These are phyloP conservation scores for Epinotia brunnichana DNA, from an alignment of 2,888 invertebrate genomes.

Conservation along the genomic window DNA sequence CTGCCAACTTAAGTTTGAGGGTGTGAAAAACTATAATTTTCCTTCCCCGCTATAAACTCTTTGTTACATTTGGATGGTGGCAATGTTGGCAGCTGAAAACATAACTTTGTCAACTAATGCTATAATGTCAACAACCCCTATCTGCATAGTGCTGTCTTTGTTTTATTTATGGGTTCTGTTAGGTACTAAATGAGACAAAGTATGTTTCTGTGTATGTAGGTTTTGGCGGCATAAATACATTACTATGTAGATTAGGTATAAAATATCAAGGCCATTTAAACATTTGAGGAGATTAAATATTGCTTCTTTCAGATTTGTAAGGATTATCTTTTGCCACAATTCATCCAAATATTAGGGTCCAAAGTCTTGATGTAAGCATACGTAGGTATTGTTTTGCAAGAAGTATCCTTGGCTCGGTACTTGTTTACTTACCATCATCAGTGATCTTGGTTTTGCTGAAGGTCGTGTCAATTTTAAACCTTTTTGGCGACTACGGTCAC, in stretches of 20 bases:
- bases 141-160: slow-evolving; percentile 33
- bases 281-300: too few species aligned
- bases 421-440: neutral
- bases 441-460: too few species aligned
- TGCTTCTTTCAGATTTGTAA: neutral
- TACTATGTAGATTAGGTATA: neutral
- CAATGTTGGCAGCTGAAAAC: neutral
- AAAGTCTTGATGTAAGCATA: too few species aligned
- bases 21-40: neutral
- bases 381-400: too few species aligned
- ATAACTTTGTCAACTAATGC: slow-evolving; percentile 29
- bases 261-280: neutral
- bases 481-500: too few species aligned
- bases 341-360: too few species aligned
- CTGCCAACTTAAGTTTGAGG: slow-evolving; percentile 7
- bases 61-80: neutral
- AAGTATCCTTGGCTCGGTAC: neutral
- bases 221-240: neutral
- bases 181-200: slow-evolving; percentile 5
- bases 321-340: neutral
- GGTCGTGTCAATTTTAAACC: too few species aligned
- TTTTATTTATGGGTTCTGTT: slow-evolving; percentile 16
- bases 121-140: slow-evolving; percentile 50
- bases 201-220: neutral
- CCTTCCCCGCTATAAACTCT: neutral